Evolutionary conservation across 2,888 invertebrate species (phyloP).

Genomic region (Cheilosia pagana): DNA sequence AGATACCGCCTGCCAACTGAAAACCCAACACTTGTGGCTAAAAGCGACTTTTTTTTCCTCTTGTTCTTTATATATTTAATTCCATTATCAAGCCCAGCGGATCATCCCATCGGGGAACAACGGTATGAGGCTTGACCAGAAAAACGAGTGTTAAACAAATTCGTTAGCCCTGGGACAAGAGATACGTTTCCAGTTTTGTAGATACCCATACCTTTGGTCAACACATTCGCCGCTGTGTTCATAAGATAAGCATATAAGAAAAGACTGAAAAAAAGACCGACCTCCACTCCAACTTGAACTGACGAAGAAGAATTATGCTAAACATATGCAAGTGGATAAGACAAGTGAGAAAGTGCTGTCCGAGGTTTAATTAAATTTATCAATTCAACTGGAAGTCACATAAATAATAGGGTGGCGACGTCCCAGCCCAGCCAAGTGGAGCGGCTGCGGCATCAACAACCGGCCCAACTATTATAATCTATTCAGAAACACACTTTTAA

Average conservation of each 20-base stretch:
- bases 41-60: constrained; percentile 6
- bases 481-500: constrained; percentile 68
- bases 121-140: constrained; percentile 58
- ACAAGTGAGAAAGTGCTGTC: constrained; percentile 64
- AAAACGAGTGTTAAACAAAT: constrained; percentile 46
- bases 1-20: constrained; percentile 26
- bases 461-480: constrained; percentile 33
- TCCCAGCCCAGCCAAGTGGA: not conserved
- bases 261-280: constrained; percentile 2
- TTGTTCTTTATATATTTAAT: constrained; percentile 48
- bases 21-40: constrained; percentile 22
- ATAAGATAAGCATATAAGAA: constrained; percentile 16
- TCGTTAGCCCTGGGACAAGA: constrained; percentile 33
- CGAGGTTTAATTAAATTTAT: constrained; percentile 64
- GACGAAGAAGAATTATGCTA: constrained; percentile 53
- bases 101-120: constrained; percentile 49
- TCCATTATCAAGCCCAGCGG: constrained; percentile 63
- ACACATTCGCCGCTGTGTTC: constrained; percentile 29
- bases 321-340: constrained; percentile 42
- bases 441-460: not conserved
- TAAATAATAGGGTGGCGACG: constrained; percentile 60
- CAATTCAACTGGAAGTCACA: constrained; percentile 36
- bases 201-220: not conserved
- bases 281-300: not conserved
- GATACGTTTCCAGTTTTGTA: constrained; percentile 52